A percentile compares a stretch with the other conserved stretches of the same genome.
Evolutionary conservation across 2,888 invertebrate species (phyloP).

Genomic region (Drosophila anomalata): DNA sequence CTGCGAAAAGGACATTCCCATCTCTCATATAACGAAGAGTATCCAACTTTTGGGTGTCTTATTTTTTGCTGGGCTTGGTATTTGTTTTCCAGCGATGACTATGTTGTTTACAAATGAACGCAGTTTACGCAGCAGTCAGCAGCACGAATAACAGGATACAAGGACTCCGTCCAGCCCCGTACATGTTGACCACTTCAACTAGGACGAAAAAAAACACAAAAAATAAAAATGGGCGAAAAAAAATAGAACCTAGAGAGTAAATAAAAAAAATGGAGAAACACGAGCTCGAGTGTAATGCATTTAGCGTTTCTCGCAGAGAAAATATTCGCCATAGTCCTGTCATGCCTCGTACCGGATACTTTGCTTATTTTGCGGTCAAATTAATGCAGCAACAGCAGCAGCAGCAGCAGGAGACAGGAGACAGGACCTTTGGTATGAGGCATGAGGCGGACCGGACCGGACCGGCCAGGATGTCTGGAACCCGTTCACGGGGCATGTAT

Average conservation of each 20-base stretch:
- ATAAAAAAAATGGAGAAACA: constrained; percentile 2
- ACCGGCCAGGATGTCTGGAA: constrained; percentile 53
- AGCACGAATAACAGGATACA: constrained; percentile 20
- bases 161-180: constrained; percentile 23
- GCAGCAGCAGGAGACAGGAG: constrained; percentile 28
- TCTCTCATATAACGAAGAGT: constrained; percentile 4
- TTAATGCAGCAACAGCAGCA: constrained; percentile 50
- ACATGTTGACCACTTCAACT: constrained; percentile 52
- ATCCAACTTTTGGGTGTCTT: constrained; percentile 2
- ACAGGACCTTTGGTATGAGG: constrained; percentile 11
- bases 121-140: constrained; percentile 43
- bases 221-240: constrained; percentile 3
- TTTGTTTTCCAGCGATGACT: constrained; percentile 53
- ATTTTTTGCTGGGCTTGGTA: constrained; percentile 27
- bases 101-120: constrained; percentile 59
- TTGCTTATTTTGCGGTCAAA: constrained; percentile 63
- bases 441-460: background rate
- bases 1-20: background rate
- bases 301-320: constrained; percentile 53
- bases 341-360: constrained; percentile 27
- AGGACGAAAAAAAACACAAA: constrained; percentile 6
- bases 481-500: constrained; percentile 71
- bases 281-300: constrained; percentile 59
- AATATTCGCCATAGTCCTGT: constrained; percentile 41
- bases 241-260: constrained; percentile 1